Evolutionary conservation across 2,888 invertebrate species (phyloP), one percentile per base, ranked within the genome.

Genomic region (Rhingia campestris): DNA sequence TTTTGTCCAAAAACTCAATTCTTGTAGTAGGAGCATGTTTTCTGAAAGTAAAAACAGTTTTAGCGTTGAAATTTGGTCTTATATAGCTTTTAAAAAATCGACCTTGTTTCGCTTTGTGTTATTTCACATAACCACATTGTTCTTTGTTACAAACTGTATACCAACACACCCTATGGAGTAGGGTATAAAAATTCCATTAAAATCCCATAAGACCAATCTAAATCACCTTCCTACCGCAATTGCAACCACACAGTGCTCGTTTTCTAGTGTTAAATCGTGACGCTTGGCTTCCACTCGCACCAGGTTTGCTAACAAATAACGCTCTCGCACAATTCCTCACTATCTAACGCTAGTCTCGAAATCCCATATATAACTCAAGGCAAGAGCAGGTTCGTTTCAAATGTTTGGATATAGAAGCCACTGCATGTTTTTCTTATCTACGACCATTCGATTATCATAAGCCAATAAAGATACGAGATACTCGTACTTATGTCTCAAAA

Each of bases 381-480:
- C 35, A 54, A 66, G 61, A 39, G 47, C 64, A 64, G 73, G 51
- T 67, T 84, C 63, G 41, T 74, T 61, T 54, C 39, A 66, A 70
- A 80, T 84, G 70, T 84, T 84, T 75, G 80, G 74, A 84, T 72
- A 84, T 80, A 80, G 84, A 80, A 84, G 84, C 84, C 74, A 70
- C 77, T 77, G 53, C 72, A 64, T 84, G 74, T 84, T 69, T 32
- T 43, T 35, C 80, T 80, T 80, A 80, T 84, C 84, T 79, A 12
- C 33, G 30, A 33, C 39, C 67, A 80, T 84, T 84, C 84, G 80
- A 84, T 84, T 84, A 74, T 84, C 79, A 84, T 80, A 84, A 74
- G 64, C 59, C 84, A 74, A 84, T 84, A 84, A 84, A 84, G 84
- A 84, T 84, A 84, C 80, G 54, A 79, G 53, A 54, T 51, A 77